Evolutionary conservation across 2,888 invertebrate species (phyloP).

Genomic region (Drosophila phalerata): DNA sequence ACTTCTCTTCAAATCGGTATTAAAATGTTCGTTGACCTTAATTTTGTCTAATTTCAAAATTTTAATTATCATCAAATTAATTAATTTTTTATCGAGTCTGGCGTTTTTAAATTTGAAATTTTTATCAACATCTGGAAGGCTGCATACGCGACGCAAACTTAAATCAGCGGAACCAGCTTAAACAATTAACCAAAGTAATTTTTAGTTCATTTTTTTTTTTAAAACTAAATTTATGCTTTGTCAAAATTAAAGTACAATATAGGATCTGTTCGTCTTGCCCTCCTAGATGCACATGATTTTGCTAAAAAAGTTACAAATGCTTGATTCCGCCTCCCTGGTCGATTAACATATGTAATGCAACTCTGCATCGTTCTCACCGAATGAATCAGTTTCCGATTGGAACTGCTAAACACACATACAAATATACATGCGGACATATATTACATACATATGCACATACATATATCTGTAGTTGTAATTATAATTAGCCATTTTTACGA

Average conservation of each 20-base stretch:
- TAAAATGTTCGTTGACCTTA: no score
- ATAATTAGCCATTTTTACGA: slow-evolving; percentile 76
- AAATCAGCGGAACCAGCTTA: slow-evolving; percentile 44
- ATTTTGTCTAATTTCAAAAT: no score
- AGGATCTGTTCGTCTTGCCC: neutral
- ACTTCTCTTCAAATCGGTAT: no score
- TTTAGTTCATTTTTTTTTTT: neutral
- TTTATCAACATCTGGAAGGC: no score
- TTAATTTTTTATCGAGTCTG: no score
- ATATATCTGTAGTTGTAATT: slow-evolving; percentile 55
- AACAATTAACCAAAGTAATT: neutral
- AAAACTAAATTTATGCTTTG: neutral
- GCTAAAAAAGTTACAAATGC: neutral
- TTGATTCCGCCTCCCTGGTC: slow-evolving; percentile 40
- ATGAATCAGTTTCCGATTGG: slow-evolving; percentile 49
- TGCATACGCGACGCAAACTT: slow-evolving; percentile 18
- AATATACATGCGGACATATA: slow-evolving; percentile 19
- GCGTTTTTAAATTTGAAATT: no score
- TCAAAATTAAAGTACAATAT: neutral
- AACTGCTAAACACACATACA: slow-evolving; percentile 39
- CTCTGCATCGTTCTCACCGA: slow-evolving; percentile 40
- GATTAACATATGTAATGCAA: slow-evolving; percentile 31
- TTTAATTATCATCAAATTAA: no score
- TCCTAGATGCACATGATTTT: neutral
- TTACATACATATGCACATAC: slow-evolving; percentile 25